Evolutionary conservation across 2,113 vertebrate species (phyloP).

Genomic region (pig (Sus scrofa)): DNA sequence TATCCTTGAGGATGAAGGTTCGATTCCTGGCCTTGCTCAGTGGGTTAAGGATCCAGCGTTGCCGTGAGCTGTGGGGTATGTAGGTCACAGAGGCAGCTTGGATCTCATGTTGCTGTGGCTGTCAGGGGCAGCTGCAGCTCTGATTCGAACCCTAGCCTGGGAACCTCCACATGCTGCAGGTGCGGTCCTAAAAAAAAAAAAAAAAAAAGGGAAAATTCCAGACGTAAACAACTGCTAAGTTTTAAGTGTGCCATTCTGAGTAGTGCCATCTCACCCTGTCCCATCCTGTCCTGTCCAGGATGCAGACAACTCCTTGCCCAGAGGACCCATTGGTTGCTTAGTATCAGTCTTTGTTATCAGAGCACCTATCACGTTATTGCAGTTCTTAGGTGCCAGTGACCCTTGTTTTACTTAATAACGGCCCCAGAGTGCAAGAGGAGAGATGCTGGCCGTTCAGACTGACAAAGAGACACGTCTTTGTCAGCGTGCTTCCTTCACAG

Average conservation of each 20-base stretch:
- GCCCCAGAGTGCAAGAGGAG: background rate
- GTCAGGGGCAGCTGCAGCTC: too few species aligned
- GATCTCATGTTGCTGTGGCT: too few species aligned
- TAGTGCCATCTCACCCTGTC: background rate
- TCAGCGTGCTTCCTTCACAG: background rate
- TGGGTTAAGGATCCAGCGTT: too few species aligned
- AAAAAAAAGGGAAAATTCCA: background rate
- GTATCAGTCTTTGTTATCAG: background rate
- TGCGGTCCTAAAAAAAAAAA: too few species aligned
- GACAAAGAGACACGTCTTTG: background rate
- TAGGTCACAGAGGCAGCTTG: too few species aligned
- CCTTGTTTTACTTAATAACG: background rate
- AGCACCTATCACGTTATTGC: rapidly evolving
- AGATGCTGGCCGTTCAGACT: background rate
- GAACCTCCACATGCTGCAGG: too few species aligned
- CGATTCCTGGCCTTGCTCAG: too few species aligned
- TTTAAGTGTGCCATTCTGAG: background rate
- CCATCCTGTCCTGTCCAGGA: background rate
- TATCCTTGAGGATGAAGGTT: too few species aligned
- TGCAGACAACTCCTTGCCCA: background rate
- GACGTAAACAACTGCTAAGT: background rate
- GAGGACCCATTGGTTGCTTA: background rate
- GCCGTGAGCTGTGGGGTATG: too few species aligned
- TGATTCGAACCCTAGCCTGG: too few species aligned
- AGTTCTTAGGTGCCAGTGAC: rapidly evolving